A percentile compares a stretch with the other conserved stretches of the same genome.
Evolutionary conservation across 2,797 vertebrate species (phyloP).

Genomic region (Cheirogaleus major): DNA sequence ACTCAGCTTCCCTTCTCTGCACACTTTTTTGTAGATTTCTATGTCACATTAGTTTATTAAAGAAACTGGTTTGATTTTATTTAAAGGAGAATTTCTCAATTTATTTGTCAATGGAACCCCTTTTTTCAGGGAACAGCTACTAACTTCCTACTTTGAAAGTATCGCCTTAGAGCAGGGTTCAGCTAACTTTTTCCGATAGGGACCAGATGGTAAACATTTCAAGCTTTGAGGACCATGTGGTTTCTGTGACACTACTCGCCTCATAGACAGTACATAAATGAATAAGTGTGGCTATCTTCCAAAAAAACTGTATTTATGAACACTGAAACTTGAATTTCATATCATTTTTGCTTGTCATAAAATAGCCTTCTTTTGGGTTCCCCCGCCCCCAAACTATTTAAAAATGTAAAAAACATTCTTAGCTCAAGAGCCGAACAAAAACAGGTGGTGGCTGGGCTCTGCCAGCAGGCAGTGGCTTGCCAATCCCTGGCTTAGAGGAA

Average conservation of each 20-base stretch:
- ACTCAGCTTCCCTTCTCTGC: background rate
- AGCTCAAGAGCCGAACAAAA: slow-evolving; percentile 17
- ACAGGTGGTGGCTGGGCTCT: background rate
- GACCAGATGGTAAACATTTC: background rate
- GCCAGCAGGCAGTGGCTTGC: background rate
- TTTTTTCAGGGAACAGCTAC: background rate
- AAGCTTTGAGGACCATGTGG: background rate
- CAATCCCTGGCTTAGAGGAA: background rate
- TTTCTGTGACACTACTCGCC: background rate
- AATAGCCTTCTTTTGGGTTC: background rate
- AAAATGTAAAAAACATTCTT: slow-evolving; percentile 41
- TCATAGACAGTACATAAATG: background rate
- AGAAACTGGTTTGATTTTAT: background rate
- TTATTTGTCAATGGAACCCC: background rate
- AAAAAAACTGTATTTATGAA: background rate
- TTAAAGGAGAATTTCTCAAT: slow-evolving; percentile 18
- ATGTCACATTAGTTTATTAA: background rate
- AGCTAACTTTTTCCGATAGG: background rate
- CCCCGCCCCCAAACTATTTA: background rate
- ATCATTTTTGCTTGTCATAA: background rate
- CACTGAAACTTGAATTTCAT: background rate
- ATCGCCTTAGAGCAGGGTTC: background rate
- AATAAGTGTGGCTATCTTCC: background rate
- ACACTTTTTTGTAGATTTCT: background rate
- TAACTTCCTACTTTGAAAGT: background rate